Evolutionary conservation across 1,140 invertebrate species (phyloP).

Genomic region (Atta texana): DNA sequence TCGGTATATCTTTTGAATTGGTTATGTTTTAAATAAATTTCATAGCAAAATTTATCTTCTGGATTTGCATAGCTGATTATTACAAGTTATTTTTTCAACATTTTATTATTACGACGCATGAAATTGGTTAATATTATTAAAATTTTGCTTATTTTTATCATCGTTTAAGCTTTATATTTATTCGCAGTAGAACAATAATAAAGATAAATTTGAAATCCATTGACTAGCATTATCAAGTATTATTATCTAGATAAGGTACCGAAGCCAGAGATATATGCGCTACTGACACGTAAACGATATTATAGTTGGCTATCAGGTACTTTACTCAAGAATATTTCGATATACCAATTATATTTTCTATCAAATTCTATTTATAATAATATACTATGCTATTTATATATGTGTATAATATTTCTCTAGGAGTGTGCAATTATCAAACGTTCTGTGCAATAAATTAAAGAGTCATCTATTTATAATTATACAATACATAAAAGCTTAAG

Average conservation of each 20-base stretch:
- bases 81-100: conserved; percentile 26
- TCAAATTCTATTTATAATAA: conserved; percentile 26
- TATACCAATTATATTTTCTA: conserved; percentile 34
- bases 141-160: conserved; percentile 45
- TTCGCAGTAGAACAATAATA: conserved; percentile 48
- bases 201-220: conserved; percentile 41
- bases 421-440: conserved; percentile 44
- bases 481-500: neutral
- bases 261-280: conserved; percentile 19
- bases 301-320: conserved; percentile 30
- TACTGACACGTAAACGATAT: conserved; percentile 33
- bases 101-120: conserved; percentile 48
- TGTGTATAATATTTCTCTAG: conserved; percentile 35
- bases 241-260: conserved; percentile 29
- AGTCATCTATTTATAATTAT: neutral
- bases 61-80: conserved; percentile 3
- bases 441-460: neutral
- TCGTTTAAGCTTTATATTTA: conserved; percentile 51
- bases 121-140: conserved; percentile 45
- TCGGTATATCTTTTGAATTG: neutral
- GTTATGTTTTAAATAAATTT: conserved; percentile 14
- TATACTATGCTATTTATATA: conserved; percentile 27
- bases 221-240: conserved; percentile 26
- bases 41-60: conserved; percentile 29
- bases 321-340: conserved; percentile 35